Base-by-base conservation (phyloP, 2,797 vertebrate genomes). In the Tamandua tetradactyla region DNA sequence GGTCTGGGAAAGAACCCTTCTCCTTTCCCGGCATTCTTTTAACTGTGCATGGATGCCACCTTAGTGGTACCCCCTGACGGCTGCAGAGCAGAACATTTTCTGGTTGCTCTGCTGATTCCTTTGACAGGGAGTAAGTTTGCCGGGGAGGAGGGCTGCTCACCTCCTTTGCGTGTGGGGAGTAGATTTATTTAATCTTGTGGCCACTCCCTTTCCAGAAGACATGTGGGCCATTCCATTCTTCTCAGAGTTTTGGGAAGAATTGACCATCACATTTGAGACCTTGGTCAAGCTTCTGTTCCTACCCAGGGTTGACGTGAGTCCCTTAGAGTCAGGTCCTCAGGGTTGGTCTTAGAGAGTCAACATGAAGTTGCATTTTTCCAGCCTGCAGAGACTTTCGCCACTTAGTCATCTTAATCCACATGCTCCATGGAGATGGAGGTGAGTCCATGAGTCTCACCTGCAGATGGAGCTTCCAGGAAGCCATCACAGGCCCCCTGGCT, bases 241-340 rank as follows among this genome's bases (percentile, higher is more conserved):
- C 12, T 27, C 52, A 59, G 62, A 22, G 72, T 85, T 61, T 23
- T 13, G 11, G 22, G 59, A 59, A 74, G n/a, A 59, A 25, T n/a
- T 49, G n/a, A 32, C 42, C 57, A 3, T 78, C 52, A 64, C 30
- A 74, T 91, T 80, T 74, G 27, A 44, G 37, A 57, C n/a, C 35
- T 86, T 85, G 25, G 30, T 94, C 40, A 49, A 3, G 35, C 18
- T 35, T 72, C 76, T 47, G 61, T 47, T 47, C 55, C 14, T 30
- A 25, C 4, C 32, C 18, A 7, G 1, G 7, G 57, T 25, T 17
- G 1, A 0, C 14, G 6, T 61, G n/a, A 18, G 3, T 74, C 59
- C 20, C 59, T 75, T 88, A 44, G 71, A 42, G 78, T 75, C 30
- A n/a, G 9, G 81, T 13, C 25, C 59, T 88, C 42, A 40, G 84